Evolutionary conservation across 2,888 invertebrate genomes (phyloP), one percentile per base, ranked within the genome.

Genomic region (Diloba caeruleocephala): DNA sequence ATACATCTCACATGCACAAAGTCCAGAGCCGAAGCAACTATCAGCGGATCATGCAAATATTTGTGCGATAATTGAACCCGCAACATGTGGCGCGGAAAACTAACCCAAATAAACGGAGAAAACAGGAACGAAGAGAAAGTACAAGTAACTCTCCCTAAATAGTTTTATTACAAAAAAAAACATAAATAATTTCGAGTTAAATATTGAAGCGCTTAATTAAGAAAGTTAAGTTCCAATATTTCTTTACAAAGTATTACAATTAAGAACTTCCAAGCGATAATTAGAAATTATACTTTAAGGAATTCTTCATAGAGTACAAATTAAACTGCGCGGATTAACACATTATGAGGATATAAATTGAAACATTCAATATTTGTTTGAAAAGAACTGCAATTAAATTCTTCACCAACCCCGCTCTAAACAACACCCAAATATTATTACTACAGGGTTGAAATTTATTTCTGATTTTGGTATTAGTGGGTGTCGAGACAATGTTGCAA

Each of bases 401-500:
- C 5, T 12, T 1, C 9, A 7, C 5, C 2, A 3, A 4, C 6
- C 0, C 5, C 19, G 43, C 1, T 31, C 29, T 1, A 55, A 46
- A 50, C 43, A 14, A 9, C 2, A 32, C 31, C 42, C 25, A 37
- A 45, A 9, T 0, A 0, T 0, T 9, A 1, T 19, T 8, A 5
- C 0, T 0, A 1, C 1, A 49, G 45, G 44, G 17, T 42, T 1
- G 0, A 56, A 29, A 21, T 36, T 45, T 3, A 8, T 19, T 34
- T 39, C n/a, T 4, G 6, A 13, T 12, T 7, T 15, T 45, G 1
- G 13, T 31, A n/a, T 17, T 32, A 32, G 14, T 26, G 56, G 56
- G 69, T 36, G 38, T 52, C 32, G 61, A 59, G 43, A 76, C 76
- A 77, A 62, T 73, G 79, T 77, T 76, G 73, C 79, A 65, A 62